Conservation (phyloP, 2,113 vertebrate genomes). For the Egretta garzetta region DNA sequence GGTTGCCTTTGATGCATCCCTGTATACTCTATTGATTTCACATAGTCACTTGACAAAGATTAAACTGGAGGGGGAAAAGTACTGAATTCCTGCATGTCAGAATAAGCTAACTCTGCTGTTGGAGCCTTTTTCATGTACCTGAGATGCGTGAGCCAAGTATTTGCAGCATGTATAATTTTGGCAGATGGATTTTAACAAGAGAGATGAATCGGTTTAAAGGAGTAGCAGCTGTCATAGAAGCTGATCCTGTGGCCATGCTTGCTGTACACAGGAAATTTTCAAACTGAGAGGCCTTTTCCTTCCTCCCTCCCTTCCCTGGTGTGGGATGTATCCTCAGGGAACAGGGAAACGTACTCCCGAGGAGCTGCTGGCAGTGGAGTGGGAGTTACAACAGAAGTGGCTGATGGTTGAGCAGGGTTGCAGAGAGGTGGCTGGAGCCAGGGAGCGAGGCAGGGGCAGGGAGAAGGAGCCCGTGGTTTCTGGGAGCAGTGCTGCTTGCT, state of each 20-base stretch:
- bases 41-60: constrained; percentile 1
- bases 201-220: not conserved
- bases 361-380: not conserved
- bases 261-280: not conserved
- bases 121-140: not conserved
- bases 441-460: not conserved
- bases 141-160: not conserved
- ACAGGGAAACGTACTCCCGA: rapidly evolving
- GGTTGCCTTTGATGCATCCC: not conserved
- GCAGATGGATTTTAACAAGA: not conserved
- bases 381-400: not conserved
- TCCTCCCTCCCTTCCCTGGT: not conserved
- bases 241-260: not conserved
- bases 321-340: not conserved
- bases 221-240: not conserved
- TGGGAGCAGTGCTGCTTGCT: not conserved
- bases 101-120: not conserved
- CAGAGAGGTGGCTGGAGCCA: not conserved
- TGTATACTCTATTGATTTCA: not conserved
- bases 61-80: not conserved
- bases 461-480: not conserved
- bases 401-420: not conserved
- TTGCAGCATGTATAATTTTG: not conserved
- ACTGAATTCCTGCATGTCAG: not conserved
- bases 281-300: not conserved